Base-by-base conservation (phyloP, 2,888 invertebrate genomes). In the Hartigia nigra region DNA sequence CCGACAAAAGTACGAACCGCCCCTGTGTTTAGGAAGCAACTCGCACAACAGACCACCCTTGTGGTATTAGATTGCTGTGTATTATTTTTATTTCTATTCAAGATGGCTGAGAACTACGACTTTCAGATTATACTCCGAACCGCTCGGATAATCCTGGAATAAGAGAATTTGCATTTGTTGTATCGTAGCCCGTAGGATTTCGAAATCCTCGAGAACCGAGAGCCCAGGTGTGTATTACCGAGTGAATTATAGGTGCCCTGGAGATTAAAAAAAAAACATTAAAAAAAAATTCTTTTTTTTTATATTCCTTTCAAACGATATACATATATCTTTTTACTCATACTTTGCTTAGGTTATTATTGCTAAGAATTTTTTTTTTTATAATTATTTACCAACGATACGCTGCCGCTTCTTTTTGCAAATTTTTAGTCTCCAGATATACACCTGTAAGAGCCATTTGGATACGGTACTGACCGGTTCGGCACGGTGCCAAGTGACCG, bases 11-110 rank as follows among this genome's bases (percentile, higher is more conserved):
- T 81, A 75, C 77, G 80, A 76, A 82, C 80, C 84, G 84, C 85
- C 84, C 83, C 80, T 55, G 80, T 87, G 86, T 87, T 88, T 86
- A 84, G 81, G 76, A 76, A 78, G 83, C 80, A 70, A 82, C 81
- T 81, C 82, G 82, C 78, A 86, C 85, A 88, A 87, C 87, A 87
- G 86, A 88, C 85, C 87, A 84, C 86, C 85, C 85, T 55, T 82
- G 82, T 82, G 75, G 79, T 79, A 87, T 86, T 86, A 82, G 81
- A 74, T 74, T 70, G 75, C 39, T 76, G 75, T 76, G 79, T 74
- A 34, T 83, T 84, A 84, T 84, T 84, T 83, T 84, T 83, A 83
- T 81, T 83, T 79, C 74, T 55, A 55, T 55, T 55, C 79, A 80
- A 75, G 79, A 76, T 80, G 70, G 74, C 77, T 76, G 39, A 72